phyloP scores from a whole-genome alignment of 2,888 invertebrate genomes.

The Orchestes rusci region DNA sequence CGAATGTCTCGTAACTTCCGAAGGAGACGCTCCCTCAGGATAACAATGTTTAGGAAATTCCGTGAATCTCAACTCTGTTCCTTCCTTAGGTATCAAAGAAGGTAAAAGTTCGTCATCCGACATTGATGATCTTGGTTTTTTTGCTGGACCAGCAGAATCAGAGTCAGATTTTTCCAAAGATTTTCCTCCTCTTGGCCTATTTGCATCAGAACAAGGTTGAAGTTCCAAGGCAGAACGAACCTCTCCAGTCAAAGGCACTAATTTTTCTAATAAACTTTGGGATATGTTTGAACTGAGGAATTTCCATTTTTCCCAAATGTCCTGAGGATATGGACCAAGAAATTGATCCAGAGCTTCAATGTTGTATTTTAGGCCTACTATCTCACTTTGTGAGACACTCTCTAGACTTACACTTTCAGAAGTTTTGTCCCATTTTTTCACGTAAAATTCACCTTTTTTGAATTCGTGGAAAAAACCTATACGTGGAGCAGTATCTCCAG shows the following conservation, averaged over 20 bases:
- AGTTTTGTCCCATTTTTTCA: constrained; percentile 77
- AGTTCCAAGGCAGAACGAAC: constrained; percentile 78
- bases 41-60: constrained; percentile 66
- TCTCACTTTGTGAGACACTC: constrained; percentile 57
- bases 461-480: constrained; percentile 73
- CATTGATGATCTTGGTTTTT: constrained; percentile 46
- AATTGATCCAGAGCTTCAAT: constrained; percentile 65
- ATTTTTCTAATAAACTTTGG: constrained; percentile 47
- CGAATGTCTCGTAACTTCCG: constrained; percentile 79
- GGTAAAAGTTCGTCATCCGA: constrained; percentile 73
- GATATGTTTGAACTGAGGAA: constrained; percentile 42
- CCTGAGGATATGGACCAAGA: constrained; percentile 88
- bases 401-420: constrained; percentile 67
- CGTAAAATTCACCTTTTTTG: constrained; percentile 71
- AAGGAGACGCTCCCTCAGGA: constrained; percentile 70
- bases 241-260: constrained; percentile 67
- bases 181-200: constrained; percentile 40
- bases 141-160: constrained; percentile 21
- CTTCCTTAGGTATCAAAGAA: constrained; percentile 68
- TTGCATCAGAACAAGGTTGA: constrained; percentile 61
- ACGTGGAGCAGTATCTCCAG: constrained; percentile 59
- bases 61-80: constrained; percentile 75
- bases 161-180: neutral
- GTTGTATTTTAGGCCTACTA: constrained; percentile 60
- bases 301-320: constrained; percentile 82